Evolutionary conservation across 2,797 vertebrate species (phyloP).

Genomic region (Chrosomus eos): DNA sequence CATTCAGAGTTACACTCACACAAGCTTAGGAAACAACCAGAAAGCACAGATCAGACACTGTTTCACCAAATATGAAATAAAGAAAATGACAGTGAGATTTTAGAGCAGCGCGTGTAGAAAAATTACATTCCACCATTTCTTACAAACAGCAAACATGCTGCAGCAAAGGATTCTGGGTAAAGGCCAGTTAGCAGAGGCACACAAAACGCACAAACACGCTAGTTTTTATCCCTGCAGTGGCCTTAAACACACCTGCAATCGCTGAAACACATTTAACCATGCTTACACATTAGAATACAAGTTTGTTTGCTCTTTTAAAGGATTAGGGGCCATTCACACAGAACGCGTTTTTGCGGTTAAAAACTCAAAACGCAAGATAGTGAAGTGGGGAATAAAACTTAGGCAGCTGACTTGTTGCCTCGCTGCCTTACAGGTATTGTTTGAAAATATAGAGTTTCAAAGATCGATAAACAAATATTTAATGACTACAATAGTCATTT

Average conservation of each 20-base stretch:
- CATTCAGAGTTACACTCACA: conserved; percentile 1
- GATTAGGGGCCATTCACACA: neutral
- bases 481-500: too few species aligned
- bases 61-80: neutral
- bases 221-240: neutral
- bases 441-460: too few species aligned
- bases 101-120: conserved; percentile 27
- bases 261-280: neutral
- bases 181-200: conserved; percentile 30
- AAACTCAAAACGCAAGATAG: too few species aligned
- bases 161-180: conserved; percentile 35
- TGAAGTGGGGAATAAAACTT: too few species aligned
- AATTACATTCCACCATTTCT: conserved; percentile 43
- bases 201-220: neutral
- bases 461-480: too few species aligned
- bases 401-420: too few species aligned
- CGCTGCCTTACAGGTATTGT: too few species aligned
- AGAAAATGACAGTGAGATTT: neutral
- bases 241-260: neutral
- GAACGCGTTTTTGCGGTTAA: neutral
- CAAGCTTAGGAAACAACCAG: neutral
- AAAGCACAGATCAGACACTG: neutral
- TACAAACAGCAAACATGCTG: conserved; percentile 5
- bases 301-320: neutral
- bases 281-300: neutral